These are phyloP conservation scores for Notiomystis cincta DNA, from an alignment of 2,113 vertebrate genomes.

Conservation along the genomic window DNA sequence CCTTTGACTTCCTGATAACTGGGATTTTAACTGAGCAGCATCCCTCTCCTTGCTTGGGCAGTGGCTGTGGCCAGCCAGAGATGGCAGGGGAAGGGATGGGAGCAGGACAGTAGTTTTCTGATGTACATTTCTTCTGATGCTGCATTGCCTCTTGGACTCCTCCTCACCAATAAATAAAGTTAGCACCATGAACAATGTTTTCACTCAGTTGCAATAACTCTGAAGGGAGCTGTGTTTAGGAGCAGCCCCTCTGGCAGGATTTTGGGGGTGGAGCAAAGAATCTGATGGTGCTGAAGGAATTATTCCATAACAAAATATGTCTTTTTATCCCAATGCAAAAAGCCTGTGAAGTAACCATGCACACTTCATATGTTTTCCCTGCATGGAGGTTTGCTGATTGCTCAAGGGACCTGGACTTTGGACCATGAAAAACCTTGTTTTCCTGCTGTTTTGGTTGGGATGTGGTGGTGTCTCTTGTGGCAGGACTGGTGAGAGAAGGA, in stretches of 20 bases:
- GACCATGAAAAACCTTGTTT: neutral
- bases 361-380: neutral
- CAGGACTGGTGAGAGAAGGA: neutral
- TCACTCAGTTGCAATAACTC: neutral
- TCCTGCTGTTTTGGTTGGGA: neutral
- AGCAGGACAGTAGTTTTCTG: neutral
- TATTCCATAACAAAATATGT: neutral
- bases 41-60: neutral
- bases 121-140: too few species aligned
- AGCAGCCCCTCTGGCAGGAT: neutral
- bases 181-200: neutral
- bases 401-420: neutral
- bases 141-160: neutral
- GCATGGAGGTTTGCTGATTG: neutral
- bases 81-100: neutral
- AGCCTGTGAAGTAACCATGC: neutral
- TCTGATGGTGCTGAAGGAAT: neutral
- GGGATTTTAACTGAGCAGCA: neutral
- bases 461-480: neutral
- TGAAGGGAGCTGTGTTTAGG: neutral
- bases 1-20: conserved; percentile 32
- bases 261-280: neutral
- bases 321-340: neutral
- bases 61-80: neutral
- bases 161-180: neutral